Evolutionary conservation across 2,797 vertebrate genomes (phyloP).

Genomic region (Acanthiza pusilla): DNA sequence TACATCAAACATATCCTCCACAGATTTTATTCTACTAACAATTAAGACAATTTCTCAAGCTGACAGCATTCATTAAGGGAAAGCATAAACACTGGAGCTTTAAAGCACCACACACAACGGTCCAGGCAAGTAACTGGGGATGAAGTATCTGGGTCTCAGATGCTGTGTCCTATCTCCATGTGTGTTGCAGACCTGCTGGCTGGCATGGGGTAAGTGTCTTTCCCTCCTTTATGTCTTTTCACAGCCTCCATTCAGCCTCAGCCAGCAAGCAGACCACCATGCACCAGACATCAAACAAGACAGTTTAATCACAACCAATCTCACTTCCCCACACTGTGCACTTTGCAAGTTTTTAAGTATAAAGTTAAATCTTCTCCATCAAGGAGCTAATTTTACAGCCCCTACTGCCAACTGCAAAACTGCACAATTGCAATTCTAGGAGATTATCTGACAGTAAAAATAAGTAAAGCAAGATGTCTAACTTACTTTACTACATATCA

Average conservation of each 20-base stretch:
- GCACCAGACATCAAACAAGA: too few species aligned
- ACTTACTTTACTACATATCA: not conserved
- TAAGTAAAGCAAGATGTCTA: not conserved
- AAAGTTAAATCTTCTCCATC: not conserved
- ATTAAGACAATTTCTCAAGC: not conserved
- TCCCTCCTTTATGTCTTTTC: not conserved
- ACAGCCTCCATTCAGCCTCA: not conserved
- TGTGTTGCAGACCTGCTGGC: not conserved
- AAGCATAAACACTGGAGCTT: not conserved
- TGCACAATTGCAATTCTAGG: not conserved
- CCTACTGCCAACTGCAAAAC: not conserved
- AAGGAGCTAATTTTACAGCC: not conserved
- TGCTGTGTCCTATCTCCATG: not conserved
- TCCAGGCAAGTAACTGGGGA: not conserved
- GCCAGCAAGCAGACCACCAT: not conserved
- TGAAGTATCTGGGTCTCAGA: not conserved
- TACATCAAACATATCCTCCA: not conserved
- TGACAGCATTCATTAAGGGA: not conserved
- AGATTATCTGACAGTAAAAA: not conserved
- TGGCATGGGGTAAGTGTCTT: not conserved
- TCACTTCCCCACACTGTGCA: rapidly evolving
- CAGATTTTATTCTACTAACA: not conserved
- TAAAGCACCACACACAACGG: not conserved
- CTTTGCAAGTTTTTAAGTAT: not conserved
- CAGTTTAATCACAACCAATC: not conserved